Base-by-base conservation (phyloP, 2,888 invertebrate genomes). In the Perizoma affinitatum region DNA sequence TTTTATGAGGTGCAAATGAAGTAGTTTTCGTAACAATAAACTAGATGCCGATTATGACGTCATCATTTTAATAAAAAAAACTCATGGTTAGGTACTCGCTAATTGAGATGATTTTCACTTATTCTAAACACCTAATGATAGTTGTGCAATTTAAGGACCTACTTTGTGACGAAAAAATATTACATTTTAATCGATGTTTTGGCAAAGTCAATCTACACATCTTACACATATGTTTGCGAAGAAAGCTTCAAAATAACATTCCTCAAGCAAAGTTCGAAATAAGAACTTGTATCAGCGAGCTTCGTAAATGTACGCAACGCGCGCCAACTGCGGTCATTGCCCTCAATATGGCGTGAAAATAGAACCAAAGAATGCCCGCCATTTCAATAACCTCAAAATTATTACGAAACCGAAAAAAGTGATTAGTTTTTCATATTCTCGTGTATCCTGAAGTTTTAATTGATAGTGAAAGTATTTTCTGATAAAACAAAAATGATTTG, bases 321-420 rank as follows among this genome's bases (percentile, higher is more conserved):
- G 80, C 83, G 83, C 82, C 76, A 80, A 79, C 83, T 45, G 70
- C 78, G 90, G 84, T 88, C 89, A 84, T 74, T 77, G 85, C 77
- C 80, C 90, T 76, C 84, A 86, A 88, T 78, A 89, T 87, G 87
- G 89, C 88, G 89, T 86, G 84, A 86, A 90, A 90, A 90, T 90
- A 90, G 90, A 90, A 86, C 85, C 77, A 81, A 84, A 87, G 87
- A 87, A 88, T 88, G 87, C 87, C 83, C 87, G 88, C 89, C 88
- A 89, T 88, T 88, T 85, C 83, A 80, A 84, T 87, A 89, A 90
- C 89, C 88, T 89, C 85, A 78, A 86, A 89, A 84, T 81, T 82
- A 80, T 87, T 86, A 83, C 80, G 82, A 86, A 84, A 76, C 42
- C 4, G 47, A 61, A 59, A 61, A 58, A 52, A 52, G 61, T 66